Evolutionary conservation across 2,888 invertebrate genomes (phyloP).

Genomic region (Lacanobia oleracea): DNA sequence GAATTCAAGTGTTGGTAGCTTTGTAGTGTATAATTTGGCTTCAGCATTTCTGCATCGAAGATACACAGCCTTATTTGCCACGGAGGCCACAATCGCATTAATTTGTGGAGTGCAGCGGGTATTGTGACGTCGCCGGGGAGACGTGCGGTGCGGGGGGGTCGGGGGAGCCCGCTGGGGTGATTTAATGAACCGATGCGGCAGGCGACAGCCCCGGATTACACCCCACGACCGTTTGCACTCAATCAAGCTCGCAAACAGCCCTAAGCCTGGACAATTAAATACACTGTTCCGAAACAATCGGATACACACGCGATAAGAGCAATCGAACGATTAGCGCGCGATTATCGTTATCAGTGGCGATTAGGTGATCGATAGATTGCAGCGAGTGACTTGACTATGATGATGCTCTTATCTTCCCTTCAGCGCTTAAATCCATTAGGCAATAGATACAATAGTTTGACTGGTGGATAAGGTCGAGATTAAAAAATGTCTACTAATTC

Average conservation of each 20-base stretch:
- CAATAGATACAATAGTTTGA: conserved; percentile 1
- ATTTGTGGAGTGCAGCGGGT: conserved; percentile 86
- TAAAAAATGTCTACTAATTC: neutral
- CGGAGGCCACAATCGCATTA: conserved; percentile 86
- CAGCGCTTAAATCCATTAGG: conserved; percentile 3
- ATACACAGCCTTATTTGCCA: conserved; percentile 78
- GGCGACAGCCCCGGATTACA: conserved; percentile 88
- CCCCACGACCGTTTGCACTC: conserved; percentile 89
- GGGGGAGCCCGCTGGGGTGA: conserved; percentile 77
- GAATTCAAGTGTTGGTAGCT: conserved; percentile 49
- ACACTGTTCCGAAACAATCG: conserved; percentile 87
- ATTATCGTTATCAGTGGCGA: conserved; percentile 74
- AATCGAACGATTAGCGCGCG: conserved; percentile 79
- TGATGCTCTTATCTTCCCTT: conserved; percentile 12
- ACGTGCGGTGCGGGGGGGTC: conserved; percentile 62
- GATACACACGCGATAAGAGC: conserved; percentile 85
- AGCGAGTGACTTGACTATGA: conserved; percentile 31
- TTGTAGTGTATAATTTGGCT: conserved; percentile 61
- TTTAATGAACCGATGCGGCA: conserved; percentile 89
- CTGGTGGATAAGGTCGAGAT: neutral
- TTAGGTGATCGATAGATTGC: conserved; percentile 68
- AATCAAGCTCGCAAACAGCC: conserved; percentile 90
- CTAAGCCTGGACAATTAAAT: conserved; percentile 89
- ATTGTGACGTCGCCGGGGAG: conserved; percentile 73
- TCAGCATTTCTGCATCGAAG: conserved; percentile 69